A percentile compares a stretch with the other conserved stretches of the same genome.
phyloP scores from a whole-genome alignment of 1,140 invertebrate genomes.

The Calephelis nemesis region DNA sequence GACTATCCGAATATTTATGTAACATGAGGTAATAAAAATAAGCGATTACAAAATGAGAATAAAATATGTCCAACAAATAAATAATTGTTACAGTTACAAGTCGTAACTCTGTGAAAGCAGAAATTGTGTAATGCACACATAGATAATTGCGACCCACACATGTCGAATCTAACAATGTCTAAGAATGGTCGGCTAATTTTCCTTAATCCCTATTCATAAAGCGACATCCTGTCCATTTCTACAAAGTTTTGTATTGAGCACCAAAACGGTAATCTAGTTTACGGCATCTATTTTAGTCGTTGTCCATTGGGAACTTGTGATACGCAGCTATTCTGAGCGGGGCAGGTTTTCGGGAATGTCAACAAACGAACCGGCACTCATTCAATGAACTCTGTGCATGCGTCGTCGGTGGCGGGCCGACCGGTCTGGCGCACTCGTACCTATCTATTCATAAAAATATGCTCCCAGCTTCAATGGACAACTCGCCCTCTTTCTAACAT shows the following conservation, averaged over 20 bases:
- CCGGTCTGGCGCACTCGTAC: constrained; percentile 48
- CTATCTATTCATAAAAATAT: constrained; percentile 72
- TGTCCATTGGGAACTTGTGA: constrained; percentile 66
- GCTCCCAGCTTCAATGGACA: constrained; percentile 59
- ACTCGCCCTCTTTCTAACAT: constrained; percentile 38
- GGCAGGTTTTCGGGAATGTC: constrained; percentile 77
- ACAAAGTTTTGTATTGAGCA: constrained; percentile 52
- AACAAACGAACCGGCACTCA: constrained; percentile 71
- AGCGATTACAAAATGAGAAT: too few relatives aligned
- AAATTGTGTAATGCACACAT: constrained; percentile 10
- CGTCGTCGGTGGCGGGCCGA: constrained; percentile 62
- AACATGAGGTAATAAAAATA: constrained; percentile 12
- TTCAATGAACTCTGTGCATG: constrained; percentile 71
- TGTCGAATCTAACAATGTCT: not conserved
- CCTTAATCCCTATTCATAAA: constrained; percentile 36
- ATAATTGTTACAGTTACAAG: constrained; percentile 13
- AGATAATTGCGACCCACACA: constrained; percentile 12
- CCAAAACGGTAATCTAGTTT: constrained; percentile 60
- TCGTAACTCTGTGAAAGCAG: constrained; percentile 12
- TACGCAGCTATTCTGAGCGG: constrained; percentile 68
- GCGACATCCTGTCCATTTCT: constrained; percentile 51
- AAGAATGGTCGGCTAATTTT: constrained; percentile 15
- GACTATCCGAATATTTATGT: not conserved
- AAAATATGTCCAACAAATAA: constrained; percentile 9
- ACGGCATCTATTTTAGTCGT: constrained; percentile 67